Base-by-base conservation (phyloP, 2,797 vertebrate species). In the Chlorospingus semifuscus region DNA sequence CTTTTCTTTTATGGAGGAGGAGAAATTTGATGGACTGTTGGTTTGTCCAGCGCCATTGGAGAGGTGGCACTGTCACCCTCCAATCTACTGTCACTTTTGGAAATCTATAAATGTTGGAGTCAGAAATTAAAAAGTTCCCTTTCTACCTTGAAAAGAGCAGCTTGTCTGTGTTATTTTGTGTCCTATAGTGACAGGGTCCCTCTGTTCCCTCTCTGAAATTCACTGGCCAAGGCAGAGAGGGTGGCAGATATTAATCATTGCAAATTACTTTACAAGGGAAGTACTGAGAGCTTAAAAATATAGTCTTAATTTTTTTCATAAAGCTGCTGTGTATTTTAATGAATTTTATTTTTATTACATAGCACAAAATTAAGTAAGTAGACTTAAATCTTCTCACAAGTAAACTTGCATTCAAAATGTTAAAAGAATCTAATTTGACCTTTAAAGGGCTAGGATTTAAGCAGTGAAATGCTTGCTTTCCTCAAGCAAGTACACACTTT, bases 361-460 rank as follows among this genome's bases (percentile, higher is more conserved):
- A 32, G 41, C 34, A 72, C 9, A 29, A 65, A 78, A 72, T 59
- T 66, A 76, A 42, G 34, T 22, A 83, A 64, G 55, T 9, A 34
- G 29, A 41, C 13, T 30, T 55, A 76, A 75, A 89, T 23, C 42
- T 90, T 77, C 81, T 66, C 47, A 42, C 69, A 84, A 56, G 24
- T 44, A 90, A 87, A 82, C 49, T 27, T 53, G 37, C 7, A 50
- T 56, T 82, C 30, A 56, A 66, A 91, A 91, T 53, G 49, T 49
- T 79, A 79, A 78, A 91, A 91, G 34, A 65, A 79, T 81, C 59
- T 70, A 49, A 72, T 29, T 6, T 91, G 83, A 95, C 74, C 63
- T 93, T 90, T 90, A 84, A 91, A 74, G 11, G 12, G 22, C 24
- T 74, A 37, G 60, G 83, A 94, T 70, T 87, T 74, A 76, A 89